A percentile compares a stretch with the other conserved stretches of the same genome.
phyloP scores from a whole-genome alignment of 2,113 vertebrate species.

The Xenus cinereus region DNA sequence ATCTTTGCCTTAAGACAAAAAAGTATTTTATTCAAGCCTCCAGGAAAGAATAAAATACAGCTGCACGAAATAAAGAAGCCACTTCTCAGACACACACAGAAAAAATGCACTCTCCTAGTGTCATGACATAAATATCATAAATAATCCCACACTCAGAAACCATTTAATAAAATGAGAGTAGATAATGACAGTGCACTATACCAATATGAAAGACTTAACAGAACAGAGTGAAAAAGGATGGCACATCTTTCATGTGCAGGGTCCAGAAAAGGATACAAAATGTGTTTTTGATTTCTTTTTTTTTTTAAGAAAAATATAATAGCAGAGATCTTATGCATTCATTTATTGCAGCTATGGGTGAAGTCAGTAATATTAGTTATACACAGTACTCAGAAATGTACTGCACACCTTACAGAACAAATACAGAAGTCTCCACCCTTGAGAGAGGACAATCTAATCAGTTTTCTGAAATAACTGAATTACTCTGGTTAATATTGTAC shows the following conservation, averaged over 20 bases:
- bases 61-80: not conserved
- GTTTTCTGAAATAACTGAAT: constrained; percentile 56
- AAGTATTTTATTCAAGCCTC: not conserved
- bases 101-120: not conserved
- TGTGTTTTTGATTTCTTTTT: not conserved
- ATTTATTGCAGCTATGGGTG: not conserved
- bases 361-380: not conserved
- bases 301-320: not conserved
- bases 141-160: not conserved
- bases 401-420: constrained; percentile 53
- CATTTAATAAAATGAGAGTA: not conserved
- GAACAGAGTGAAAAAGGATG: not conserved
- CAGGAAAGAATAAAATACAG: not conserved
- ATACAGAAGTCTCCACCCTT: constrained; percentile 48
- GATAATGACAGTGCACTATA: not conserved
- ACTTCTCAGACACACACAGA: not conserved
- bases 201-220: not conserved
- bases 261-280: not conserved
- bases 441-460: constrained; percentile 57
- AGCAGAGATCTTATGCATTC: not conserved
- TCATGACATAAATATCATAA: not conserved
- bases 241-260: not conserved
- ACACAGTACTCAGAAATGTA: not conserved
- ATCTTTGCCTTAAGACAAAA: not conserved
- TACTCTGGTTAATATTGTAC: constrained; percentile 44